phyloP scores from a whole-genome alignment of 2,797 vertebrate genomes.

The Salmo trutta region DNA sequence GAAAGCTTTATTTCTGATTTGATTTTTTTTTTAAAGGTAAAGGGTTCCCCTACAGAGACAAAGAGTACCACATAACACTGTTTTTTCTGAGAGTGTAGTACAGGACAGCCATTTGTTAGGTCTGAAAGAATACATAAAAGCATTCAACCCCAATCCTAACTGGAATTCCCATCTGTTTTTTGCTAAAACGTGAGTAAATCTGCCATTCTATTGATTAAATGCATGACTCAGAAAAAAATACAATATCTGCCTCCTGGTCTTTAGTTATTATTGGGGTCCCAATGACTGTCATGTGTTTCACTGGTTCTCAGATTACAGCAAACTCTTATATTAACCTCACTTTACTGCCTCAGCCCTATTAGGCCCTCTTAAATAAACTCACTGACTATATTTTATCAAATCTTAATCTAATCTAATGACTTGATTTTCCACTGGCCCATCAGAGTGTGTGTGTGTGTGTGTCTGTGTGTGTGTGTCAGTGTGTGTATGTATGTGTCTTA shows the following conservation, averaged over 20 bases:
- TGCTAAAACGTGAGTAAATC: background rate
- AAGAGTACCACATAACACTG: too few relatives aligned
- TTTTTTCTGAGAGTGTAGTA: too few relatives aligned
- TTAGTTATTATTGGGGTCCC: background rate
- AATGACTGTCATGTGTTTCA: background rate
- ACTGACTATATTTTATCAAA: background rate
- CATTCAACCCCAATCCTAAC: background rate
- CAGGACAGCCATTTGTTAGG: background rate
- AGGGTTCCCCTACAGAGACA: too few relatives aligned
- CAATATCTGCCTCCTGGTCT: background rate
- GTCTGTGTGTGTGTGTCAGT: background rate
- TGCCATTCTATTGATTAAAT: background rate
- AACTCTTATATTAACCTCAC: background rate
- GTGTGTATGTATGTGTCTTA: background rate
- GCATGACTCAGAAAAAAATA: background rate
- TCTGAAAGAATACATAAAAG: background rate
- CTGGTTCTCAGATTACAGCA: background rate
- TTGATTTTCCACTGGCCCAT: background rate
- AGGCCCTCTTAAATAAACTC: background rate
- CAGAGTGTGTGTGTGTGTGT: too few relatives aligned
- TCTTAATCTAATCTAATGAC: background rate
- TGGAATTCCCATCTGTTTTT: background rate
- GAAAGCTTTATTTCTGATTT: too few relatives aligned
- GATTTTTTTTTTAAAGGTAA: too few relatives aligned
- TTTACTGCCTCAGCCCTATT: background rate